Base-by-base conservation (phyloP, 2,797 vertebrate genomes). In the Malurus splendens region DNA sequence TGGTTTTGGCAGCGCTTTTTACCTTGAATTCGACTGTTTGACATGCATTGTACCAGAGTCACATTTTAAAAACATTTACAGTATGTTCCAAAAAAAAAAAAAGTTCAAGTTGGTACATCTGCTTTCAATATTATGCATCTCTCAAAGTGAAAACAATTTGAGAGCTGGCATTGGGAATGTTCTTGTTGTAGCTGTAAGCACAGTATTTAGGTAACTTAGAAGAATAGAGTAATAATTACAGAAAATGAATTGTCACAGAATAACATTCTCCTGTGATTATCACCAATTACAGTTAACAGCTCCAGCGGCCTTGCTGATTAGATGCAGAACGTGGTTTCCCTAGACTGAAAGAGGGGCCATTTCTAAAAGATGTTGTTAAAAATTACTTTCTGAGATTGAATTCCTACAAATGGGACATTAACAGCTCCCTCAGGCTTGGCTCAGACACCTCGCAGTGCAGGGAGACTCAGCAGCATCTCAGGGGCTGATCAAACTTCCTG, bases 201-300 rank as follows among this genome's bases (percentile, higher is more conserved):
- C 97, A 87, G 90, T 91, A 89, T 97, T 98, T 98, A 98, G 98
- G 98, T 98, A 98, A 98, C 98, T 98, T 89, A 96, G 98, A 98
- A 98, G 97, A 93, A 97, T 96, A 97, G 96, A 96, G 96, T 96
- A 97, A 97, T 98, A 98, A 98, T 98, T 98, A 97, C 96, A 98
- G 97, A 98, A 98, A 98, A 98, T 97, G 96, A 98, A 98, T 98
- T 98, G 98, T 99, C 98, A 97, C 97, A 96, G 96, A 98, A 98
- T 97, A 97, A 98, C 97, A 97, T 97, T 97, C 96, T 87, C 94
- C 91, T 93, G 86, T 95, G 95, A 98, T 98, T 98, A 97, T 97
- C 96, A 96, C 95, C 96, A 97, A 96, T 98, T 98, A 97, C 96
- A 97, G 96, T 95, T 98, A 97, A 97, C 97, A 96, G 95, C 94